A percentile compares a stretch with the other conserved stretches of the same genome.
Conservation (phyloP, 1,140 invertebrate genomes). For the Drosophila lini region DNA sequence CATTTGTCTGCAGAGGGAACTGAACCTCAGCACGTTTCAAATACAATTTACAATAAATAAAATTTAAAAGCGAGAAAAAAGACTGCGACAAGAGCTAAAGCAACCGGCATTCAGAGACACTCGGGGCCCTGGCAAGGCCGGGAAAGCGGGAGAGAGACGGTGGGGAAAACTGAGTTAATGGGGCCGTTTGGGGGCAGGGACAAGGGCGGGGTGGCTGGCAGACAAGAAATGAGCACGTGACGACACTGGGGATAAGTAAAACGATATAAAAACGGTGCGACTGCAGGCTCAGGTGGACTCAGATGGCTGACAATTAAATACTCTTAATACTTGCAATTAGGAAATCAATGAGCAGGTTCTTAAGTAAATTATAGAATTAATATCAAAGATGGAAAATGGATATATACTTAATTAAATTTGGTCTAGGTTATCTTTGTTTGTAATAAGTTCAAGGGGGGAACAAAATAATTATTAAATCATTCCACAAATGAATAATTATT, state of each 20-base stretch:
- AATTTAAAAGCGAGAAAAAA: constrained; percentile 79
- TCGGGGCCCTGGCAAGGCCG: not conserved
- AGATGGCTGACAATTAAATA: constrained; percentile 40
- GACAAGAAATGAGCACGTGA: constrained; percentile 61
- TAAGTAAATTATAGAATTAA: not conserved
- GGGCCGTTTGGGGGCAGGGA: constrained; percentile 33
- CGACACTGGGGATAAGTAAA: constrained; percentile 62
- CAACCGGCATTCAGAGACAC: constrained; percentile 38
- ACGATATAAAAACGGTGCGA: constrained; percentile 44
- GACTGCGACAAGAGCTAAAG: constrained; percentile 64
- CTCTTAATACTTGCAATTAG: constrained; percentile 7
- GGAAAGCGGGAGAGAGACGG: constrained; percentile 16
- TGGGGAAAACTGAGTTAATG: constrained; percentile 62
- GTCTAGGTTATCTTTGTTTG: not conserved
- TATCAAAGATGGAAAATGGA: not conserved
- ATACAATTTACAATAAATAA: constrained; percentile 83
- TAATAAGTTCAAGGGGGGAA: not conserved
- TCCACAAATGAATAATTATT: not conserved
- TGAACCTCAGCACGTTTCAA: constrained; percentile 82
- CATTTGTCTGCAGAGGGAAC: constrained; percentile 61
- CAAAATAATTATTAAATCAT: not conserved
- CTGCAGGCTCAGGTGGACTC: constrained; percentile 4
- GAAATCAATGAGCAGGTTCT: not conserved
- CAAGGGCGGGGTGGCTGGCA: not conserved
- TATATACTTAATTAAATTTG: not conserved